A percentile compares a stretch with the other conserved stretches of the same genome.
Evolutionary conservation across 2,113 vertebrate species (phyloP).

Genomic region (Quiscalus mexicanus): DNA sequence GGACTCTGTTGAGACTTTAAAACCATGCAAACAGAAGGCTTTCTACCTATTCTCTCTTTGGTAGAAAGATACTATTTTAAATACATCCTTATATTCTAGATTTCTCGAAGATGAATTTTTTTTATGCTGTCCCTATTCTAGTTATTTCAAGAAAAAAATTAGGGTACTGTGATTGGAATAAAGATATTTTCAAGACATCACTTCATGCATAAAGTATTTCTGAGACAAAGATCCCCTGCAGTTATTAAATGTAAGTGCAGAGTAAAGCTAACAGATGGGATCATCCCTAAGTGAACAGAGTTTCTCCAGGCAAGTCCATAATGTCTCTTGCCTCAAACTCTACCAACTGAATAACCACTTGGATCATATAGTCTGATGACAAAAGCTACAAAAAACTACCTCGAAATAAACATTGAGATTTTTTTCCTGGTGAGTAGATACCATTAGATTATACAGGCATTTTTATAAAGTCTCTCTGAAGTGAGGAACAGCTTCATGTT

Average conservation of each 20-base stretch:
- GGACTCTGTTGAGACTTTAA: neutral
- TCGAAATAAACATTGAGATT: neutral
- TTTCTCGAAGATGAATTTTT: neutral
- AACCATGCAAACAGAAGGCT: neutral
- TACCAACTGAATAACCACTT: neutral
- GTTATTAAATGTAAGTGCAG: neutral
- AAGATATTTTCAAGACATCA: neutral
- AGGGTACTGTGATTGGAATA: neutral
- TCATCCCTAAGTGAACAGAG: neutral
- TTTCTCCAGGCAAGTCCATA: neutral
- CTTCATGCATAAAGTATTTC: neutral
- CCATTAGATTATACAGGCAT: neutral
- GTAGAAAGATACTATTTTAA: neutral
- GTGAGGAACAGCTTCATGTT: neutral
- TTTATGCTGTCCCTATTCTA: neutral
- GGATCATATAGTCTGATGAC: neutral
- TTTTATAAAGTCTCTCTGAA: neutral
- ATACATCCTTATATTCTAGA: neutral
- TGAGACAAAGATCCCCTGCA: neutral
- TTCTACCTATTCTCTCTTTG: neutral
- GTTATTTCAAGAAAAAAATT: neutral
- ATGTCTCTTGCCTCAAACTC: neutral
- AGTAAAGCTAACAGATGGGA: neutral
- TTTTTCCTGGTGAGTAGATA: neutral
- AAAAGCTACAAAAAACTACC: neutral